A percentile compares a stretch with the other conserved stretches of the same genome.
phyloP scores from a whole-genome alignment of 35 echinoderm and acorn worm genomes.

The Nesometra sesokonis region DNA sequence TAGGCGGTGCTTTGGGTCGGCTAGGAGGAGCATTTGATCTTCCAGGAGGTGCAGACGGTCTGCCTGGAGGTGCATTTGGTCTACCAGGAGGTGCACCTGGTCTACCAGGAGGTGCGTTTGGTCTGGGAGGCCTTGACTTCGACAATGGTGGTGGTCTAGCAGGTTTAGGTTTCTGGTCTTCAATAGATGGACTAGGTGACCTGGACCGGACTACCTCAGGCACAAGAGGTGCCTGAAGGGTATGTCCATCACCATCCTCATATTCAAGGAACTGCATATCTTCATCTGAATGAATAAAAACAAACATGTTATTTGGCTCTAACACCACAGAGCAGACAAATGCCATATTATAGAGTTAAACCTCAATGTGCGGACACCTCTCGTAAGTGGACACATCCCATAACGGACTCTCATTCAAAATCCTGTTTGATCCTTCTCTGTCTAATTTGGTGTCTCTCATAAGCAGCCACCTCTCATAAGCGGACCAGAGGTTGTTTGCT shows the following conservation, averaged over 20 bases:
- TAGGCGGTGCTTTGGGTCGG: background rate
- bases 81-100: background rate
- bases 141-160: constrained; percentile 27
- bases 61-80: constrained; percentile 3
- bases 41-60: background rate
- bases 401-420: too few relatives aligned
- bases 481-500: too few relatives aligned
- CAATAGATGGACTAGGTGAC: constrained; percentile 1
- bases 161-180: background rate
- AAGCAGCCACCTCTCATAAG: too few relatives aligned
- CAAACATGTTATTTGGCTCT: too few relatives aligned
- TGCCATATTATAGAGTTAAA: too few relatives aligned
- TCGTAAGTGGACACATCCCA: too few relatives aligned
- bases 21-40: constrained; percentile 8
- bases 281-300: constrained; percentile 22
- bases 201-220: constrained; percentile 5
- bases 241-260: background rate
- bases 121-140: constrained; percentile 25
- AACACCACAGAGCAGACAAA: too few relatives aligned
- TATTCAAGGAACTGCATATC: constrained; percentile 24
- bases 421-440: too few relatives aligned
- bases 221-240: constrained; percentile 35
- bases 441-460: too few relatives aligned
- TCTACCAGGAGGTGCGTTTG: constrained; percentile 2
- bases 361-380: too few relatives aligned